A percentile compares a stretch with the other conserved stretches of the same genome.
Conservation (phyloP, 2,888 invertebrate species). For the Cybosia mesomella region DNA sequence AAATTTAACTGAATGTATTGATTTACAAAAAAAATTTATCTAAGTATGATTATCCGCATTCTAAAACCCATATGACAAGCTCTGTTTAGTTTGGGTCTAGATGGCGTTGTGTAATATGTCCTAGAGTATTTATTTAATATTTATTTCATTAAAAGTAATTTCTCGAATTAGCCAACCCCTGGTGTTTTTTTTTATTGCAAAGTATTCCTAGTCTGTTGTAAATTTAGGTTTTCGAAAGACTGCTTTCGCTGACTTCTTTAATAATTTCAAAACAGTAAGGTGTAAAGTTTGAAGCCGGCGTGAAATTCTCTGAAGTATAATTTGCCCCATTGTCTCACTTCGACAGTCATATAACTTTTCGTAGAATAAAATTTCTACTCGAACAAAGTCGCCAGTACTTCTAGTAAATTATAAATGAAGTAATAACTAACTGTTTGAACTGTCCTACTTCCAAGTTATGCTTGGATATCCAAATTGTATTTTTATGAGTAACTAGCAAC, state of each 20-base stretch:
- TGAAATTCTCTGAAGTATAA: background rate
- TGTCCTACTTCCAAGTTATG: background rate
- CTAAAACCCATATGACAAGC: too few relatives aligned
- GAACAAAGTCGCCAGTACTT: background rate
- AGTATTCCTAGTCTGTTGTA: background rate
- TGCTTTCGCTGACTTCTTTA: background rate
- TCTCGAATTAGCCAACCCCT: background rate
- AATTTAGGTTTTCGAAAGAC: background rate
- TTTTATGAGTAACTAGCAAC: background rate
- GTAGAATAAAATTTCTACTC: background rate
- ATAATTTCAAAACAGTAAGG: background rate
- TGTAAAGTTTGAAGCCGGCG: constrained; percentile 1
- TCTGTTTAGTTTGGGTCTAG: too few relatives aligned
- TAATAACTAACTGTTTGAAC: constrained; percentile 4
- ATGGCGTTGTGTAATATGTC: too few relatives aligned
- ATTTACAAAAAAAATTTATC: too few relatives aligned
- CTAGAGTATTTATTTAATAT: too few relatives aligned
- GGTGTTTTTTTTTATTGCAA: background rate
- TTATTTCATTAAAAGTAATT: constrained; percentile 4
- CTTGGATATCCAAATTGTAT: background rate
- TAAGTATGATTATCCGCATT: too few relatives aligned
- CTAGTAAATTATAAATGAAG: constrained; percentile 1
- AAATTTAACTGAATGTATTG: too few relatives aligned
- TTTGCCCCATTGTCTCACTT: background rate
- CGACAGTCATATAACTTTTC: background rate